Base-by-base conservation (phyloP, 1,140 invertebrate species). In the Triops cancriformis region DNA sequence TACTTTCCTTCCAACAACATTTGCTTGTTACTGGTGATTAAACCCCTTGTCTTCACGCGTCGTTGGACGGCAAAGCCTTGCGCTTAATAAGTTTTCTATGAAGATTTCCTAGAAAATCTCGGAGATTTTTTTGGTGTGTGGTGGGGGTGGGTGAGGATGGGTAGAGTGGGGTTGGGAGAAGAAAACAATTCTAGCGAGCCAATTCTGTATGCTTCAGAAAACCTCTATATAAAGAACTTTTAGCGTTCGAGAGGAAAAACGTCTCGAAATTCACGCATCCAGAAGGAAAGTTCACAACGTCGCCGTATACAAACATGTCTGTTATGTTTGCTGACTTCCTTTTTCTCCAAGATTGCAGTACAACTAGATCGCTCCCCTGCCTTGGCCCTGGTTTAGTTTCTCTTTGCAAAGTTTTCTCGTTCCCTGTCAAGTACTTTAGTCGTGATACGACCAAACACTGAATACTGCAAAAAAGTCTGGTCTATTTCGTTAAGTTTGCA, bases 21-120 rank as follows among this genome's bases (percentile, higher is more conserved):
- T 64, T 64, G 51, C 51, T 64, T 64, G 51, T 64, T 64, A 64
- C 51, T 64, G 23, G 51, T 64, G 18, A 64, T 64, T 64, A 64
- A 64, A 64, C 51, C 23, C 31, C 51, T 64, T 64, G 51, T 64
- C 51, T 64, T 64, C 51, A 64, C 51, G n/a, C 51, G 10, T 64
- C 51, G 51, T 64, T 9, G 51, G 51, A 64, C 23, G 51, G 10
- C 3, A 64, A 23, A 9, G n/a, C 14, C 51, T 64, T 64, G 14
- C 23, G 51, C 51, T 0, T 64, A 23, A n/a, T 18, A 64, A 64
- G 14, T 64, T 64, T 64, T 23, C n/a, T n/a, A 18, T 64, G 51
- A 7, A n/a, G n/a, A 64, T n/a, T 64, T 64, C 7, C 51, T 3
- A n/a, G 14, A 23, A 64, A 64, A 64, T 64, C 18, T 37, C 31